Base-by-base conservation (phyloP, 2,888 invertebrate genomes). In the Pterostichus madidus region DNA sequence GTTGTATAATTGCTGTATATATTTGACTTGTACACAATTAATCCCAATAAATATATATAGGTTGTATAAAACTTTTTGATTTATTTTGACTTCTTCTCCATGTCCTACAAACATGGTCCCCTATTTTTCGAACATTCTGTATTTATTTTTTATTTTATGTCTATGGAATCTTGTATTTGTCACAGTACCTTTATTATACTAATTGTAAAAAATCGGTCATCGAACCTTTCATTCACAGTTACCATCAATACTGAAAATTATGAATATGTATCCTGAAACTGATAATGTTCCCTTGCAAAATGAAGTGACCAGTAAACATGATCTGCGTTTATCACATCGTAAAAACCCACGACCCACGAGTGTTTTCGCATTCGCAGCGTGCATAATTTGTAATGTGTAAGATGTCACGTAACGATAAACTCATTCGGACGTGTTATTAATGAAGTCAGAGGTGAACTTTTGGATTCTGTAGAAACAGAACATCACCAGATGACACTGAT, bases 351-450 rank as follows among this genome's bases (percentile, higher is more conserved):
- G 15, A 3, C 68, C 44, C 44, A 71, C 44, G 64, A 64, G 7
- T n/a, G 13, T 64, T 64, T 64, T 13, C 53, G 53, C 17, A 53
- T 53, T 59, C 59, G 59, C 31, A 24, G 44, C 17, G 68, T 71
- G 11, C 39, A 71, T 71, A 71, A 71, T 71, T 71, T 71, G 68
- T 71, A 44, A 71, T 64, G 64, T 64, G 49, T 64, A 31, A 8
- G 44, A 71, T 71, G 68, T 46, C 39, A 17, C 15, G 17, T 17
- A 6, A 13, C 68, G 44, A 39, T 39, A 44, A 56, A 64, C 35
- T 32, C 35, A 31, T 64, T 64, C 44, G 17, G 68, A 71, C 68
- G 15, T 71, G 68, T 71, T 71, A 71, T 71, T 71, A 71, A 71
- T 71, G 68, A 71, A 39, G 44, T 39, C 68, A 71, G 39, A 71